These are phyloP conservation scores for Magallana ariakensis DNA, from an alignment of 1,140 invertebrate genomes.

Conservation along the genomic window DNA sequence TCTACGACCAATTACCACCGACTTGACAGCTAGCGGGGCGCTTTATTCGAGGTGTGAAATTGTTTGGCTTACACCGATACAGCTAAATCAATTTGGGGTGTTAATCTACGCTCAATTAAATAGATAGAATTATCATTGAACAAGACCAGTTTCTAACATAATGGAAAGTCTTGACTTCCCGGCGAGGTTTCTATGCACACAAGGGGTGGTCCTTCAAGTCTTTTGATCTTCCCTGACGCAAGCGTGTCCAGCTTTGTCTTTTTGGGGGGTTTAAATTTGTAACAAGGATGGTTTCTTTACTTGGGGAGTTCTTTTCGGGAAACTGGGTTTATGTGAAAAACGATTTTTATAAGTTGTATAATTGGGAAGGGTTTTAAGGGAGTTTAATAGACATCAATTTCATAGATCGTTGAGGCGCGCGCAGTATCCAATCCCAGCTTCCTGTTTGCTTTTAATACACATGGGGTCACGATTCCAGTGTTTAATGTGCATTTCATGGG, in stretches of 20 bases:
- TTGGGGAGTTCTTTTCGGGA: neutral
- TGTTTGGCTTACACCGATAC: slow-evolving; percentile 9
- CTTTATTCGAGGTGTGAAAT: slow-evolving; percentile 22
- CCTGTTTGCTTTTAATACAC: neutral
- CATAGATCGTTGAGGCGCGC: neutral
- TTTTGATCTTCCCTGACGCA: slow-evolving; percentile 1
- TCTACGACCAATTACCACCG: slow-evolving; percentile 25
- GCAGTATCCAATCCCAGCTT: slow-evolving; percentile 15
- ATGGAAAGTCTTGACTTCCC: neutral
- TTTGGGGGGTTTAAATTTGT: neutral
- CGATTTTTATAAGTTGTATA: neutral
- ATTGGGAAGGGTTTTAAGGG: slow-evolving; percentile 4
- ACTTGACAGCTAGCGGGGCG: slow-evolving; percentile 19
- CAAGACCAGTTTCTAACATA: slow-evolving; percentile 5
- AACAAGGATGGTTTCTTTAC: neutral
- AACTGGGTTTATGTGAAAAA: slow-evolving; percentile 4
- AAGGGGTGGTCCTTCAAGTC: neutral
- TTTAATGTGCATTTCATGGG: slow-evolving; percentile 21
- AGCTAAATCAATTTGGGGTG: slow-evolving; percentile 15
- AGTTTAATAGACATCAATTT: slow-evolving; percentile 1
- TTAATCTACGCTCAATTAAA: slow-evolving; percentile 24
- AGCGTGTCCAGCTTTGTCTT: neutral
- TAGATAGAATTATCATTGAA: slow-evolving; percentile 28
- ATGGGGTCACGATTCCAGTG: neutral
- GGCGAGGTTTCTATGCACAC: neutral